phyloP scores from a whole-genome alignment of 2,113 vertebrate species.

The Trinectes maculatus region DNA sequence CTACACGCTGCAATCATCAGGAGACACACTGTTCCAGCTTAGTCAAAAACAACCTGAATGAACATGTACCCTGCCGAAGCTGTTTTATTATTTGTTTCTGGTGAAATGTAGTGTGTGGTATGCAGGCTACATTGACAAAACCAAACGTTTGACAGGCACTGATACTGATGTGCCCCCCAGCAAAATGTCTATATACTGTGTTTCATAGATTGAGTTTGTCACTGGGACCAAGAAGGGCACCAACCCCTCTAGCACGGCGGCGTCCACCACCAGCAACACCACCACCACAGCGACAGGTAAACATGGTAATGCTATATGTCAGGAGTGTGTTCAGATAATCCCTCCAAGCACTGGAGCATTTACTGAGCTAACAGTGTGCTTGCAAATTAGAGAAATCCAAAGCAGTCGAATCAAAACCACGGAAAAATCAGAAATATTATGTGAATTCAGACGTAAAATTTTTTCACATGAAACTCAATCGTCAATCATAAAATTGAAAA shows the following conservation, averaged over 20 bases:
- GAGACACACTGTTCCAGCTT: constrained; percentile 1
- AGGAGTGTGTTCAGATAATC: no score
- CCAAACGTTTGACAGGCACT: neutral
- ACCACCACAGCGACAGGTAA: constrained; percentile 90
- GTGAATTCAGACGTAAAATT: neutral
- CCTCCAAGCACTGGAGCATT: neutral
- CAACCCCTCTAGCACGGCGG: constrained; percentile 84
- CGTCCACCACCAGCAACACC: constrained; percentile 86
- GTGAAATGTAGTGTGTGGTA: neutral
- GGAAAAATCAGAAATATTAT: neutral
- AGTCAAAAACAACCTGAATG: constrained; percentile 36
- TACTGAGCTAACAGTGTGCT: no score
- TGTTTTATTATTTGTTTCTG: neutral
- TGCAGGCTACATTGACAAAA: neutral
- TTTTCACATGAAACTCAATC: neutral
- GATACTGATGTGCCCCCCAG: neutral
- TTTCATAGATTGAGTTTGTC: constrained; percentile 94
- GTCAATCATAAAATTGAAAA: neutral
- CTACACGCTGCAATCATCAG: constrained; percentile 24
- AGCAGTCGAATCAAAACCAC: neutral
- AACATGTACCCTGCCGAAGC: constrained; percentile 29
- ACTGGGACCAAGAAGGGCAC: constrained; percentile 97
- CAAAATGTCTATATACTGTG: neutral
- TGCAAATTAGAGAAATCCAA: no score
- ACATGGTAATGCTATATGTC: neutral